phyloP scores from a whole-genome alignment of 2,888 invertebrate genomes.

The Polydrusus cervinus region DNA sequence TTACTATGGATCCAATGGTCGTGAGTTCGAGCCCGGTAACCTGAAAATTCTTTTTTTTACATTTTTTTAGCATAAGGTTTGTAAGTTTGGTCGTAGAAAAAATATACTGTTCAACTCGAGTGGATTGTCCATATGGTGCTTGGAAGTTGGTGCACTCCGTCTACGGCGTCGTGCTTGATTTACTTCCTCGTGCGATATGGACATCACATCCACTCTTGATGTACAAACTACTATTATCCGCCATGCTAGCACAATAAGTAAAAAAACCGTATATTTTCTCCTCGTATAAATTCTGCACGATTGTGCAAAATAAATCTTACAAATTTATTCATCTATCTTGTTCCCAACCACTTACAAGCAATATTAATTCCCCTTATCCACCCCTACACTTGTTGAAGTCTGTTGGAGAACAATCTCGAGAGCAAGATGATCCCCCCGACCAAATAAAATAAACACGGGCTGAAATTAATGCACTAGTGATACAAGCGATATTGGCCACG shows the following conservation, averaged over 20 bases:
- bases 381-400: conserved; percentile 45
- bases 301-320: not conserved
- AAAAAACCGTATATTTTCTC: not conserved
- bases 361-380: conserved; percentile 40
- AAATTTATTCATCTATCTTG: conserved; percentile 36
- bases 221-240: no score
- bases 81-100: no score
- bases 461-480: conserved; percentile 43
- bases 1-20: no score
- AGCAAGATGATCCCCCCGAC: conserved; percentile 21
- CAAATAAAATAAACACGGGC: conserved; percentile 45
- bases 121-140: no score
- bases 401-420: conserved; percentile 29
- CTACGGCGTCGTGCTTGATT: no score
- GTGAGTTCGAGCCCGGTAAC: no score
- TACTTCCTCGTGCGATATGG: no score
- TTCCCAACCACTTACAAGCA: conserved; percentile 39
- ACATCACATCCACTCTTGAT: no score
- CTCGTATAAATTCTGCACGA: not conserved
- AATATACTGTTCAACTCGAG: no score
- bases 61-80: no score
- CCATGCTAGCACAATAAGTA: not conserved
- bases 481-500: conserved; percentile 45
- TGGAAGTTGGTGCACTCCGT: no score
- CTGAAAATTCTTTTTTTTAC: no score